Evolutionary conservation across 2,113 vertebrate genomes (phyloP), one percentile per base, ranked within the genome.

Genomic region (Pseudolaguvia tuberculata): DNA sequence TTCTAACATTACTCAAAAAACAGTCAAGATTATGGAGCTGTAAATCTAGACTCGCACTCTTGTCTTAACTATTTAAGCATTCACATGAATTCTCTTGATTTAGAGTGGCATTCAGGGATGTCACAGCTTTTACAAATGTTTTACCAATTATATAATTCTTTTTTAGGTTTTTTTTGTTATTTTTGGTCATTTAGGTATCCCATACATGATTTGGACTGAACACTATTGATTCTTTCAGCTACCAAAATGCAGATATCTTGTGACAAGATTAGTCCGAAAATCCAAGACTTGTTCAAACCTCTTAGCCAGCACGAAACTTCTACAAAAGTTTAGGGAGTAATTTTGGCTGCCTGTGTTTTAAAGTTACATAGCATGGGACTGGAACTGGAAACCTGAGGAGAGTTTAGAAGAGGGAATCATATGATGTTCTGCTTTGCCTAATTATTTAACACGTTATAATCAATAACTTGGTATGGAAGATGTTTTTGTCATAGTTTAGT

Each of bases 341-440:
- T 35, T 42, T 42, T 9, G 1, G 39, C 39, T 42, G 39, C 39
- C 9, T 42, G 39, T 42, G 39, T 42, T 42, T 42, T 42, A 42
- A 42, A 1, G 4, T 42, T 9, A 35, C 31, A 27, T 56, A 4
- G 25, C 23, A 25, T 45, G 13, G 25, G 47, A 68, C 65, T 70
- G 72, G 23, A 55, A 13, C 75, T 70, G 79, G 63, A 79, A 79
- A 80, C 84, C 82, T 79, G 81, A 88, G 76, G 85, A 88, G 88
- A 85, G 86, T 73, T 83, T 50, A 65, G 73, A 58, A 65, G 79
- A 80, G 78, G 2, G 77, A 83, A 84, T 80, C 71, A 79, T 83
- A 87, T 82, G 65, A 79, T 80, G 73, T 82, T 47, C 70, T 3
- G 15, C 66, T 56, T 25, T 21, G 21, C 4, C n/a, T 51, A 65